Base-by-base conservation (phyloP, 1,140 invertebrate genomes). In the Zaprionus africanus region DNA sequence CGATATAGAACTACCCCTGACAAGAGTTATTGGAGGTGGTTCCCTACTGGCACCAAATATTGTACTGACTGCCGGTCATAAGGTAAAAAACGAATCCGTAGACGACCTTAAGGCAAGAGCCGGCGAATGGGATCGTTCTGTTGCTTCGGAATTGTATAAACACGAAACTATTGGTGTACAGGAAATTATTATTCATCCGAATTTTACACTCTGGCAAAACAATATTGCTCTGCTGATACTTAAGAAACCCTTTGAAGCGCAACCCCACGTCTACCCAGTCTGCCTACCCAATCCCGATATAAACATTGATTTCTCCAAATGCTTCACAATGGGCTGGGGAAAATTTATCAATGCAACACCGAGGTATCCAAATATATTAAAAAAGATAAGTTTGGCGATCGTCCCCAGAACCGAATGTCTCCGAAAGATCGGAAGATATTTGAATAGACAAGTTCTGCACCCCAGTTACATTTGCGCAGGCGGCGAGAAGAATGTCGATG, bases 271-370 rank as follows among this genome's bases (percentile, higher is more conserved):
- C 43, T 94, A 94, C 73, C 94, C 94, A 17, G 92, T 96, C 34
- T 97, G 96, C 81, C 79, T 94, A 57, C 93, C 94, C 17, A 69
- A 41, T 5, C 12, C 63, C 11, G 34, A 57, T 85, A 94, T 65
- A 0, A 66, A 19, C 2, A 78, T 94, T 5, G 59, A 66, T 94
- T 13, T 92, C 92, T 36, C 80, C 90, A 26, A 91, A 92, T 98
- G 97, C 88, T 94, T 95, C 56, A 96, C 96, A 17, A 97, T 95
- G 65, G 97, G 97, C 11, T 98, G 97, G 97, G 97, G 97, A 17
- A 97, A 96, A 90, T 24, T 24, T 12, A 19, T 46, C 6, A 51
- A 13, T 12, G 93, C 95, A 67, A 81, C 96, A 69, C 95, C 96
- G 95, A 92, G 93, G 28, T 96, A 95, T 78, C 94, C 94, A 15